Base-by-base conservation (phyloP, 2,797 vertebrate genomes). In the Mormyrus hasselquistii region DNA sequence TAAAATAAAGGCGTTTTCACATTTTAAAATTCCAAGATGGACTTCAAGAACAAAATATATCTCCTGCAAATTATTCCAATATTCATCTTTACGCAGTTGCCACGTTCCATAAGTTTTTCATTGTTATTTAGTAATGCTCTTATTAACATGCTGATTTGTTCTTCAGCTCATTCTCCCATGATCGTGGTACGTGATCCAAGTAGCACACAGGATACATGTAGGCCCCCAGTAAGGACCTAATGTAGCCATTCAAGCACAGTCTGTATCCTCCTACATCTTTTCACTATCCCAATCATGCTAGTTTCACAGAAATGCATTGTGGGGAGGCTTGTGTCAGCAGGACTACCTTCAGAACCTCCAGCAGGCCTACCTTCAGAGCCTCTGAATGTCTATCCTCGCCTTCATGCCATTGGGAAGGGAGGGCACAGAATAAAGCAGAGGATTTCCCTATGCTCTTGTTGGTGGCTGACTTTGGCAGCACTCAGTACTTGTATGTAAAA, bases 341-440 rank as follows among this genome's bases (percentile, higher is more conserved):
- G 86, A 69, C 10, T 50, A 38, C 86, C 19, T 8, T 88, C 85
- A 49, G 87, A 88, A 90, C 79, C 89, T 83, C 88, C 85, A 90
- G 14, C 29, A 52, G 62, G 86, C 79, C 10, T 50, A 38, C 86
- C 14, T 8, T 88, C 85, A 49, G 87, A 88, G 89, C 79, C 89
- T 83, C 73, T 53, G 88, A 89, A 79, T 41, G 86, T 73, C 90
- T 47, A 88, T 59, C 52, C 57, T 25, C 79, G 59, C 87, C 50
- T 89, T 83, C 34, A 53, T 79, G 89, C 89, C 90, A 92, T 14
- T 50, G 82, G 4, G 73, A 2, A 12, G 12, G 38, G 73, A 14
- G 73, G 6, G 38, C 14, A 16, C 9, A 29, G 25, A 2, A 65
- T 2, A 29, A 22, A 22, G 59, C 34, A 16, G 34, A 2, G 38